Evolutionary conservation across 2,888 invertebrate species (phyloP).

Genomic region (Heliconius erato): DNA sequence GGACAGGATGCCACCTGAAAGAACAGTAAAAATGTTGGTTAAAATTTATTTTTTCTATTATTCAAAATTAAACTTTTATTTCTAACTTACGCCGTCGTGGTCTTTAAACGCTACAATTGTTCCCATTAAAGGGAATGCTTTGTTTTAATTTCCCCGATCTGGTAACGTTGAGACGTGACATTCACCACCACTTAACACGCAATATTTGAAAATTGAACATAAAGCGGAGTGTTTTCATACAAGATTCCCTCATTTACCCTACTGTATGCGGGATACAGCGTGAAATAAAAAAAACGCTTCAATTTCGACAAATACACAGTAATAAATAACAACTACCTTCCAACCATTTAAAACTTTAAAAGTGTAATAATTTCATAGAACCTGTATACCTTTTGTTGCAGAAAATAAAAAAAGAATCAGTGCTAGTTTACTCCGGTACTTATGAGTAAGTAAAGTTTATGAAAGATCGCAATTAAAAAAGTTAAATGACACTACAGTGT

Average conservation of each 20-base stretch:
- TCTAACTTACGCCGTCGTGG: too few relatives aligned
- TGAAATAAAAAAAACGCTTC: background rate
- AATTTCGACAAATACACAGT: slow-evolving; percentile 1
- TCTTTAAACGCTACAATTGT: too few relatives aligned
- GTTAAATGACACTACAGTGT: slow-evolving; percentile 8
- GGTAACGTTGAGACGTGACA: too few relatives aligned
- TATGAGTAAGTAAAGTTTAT: background rate
- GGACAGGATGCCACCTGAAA: slow-evolving; percentile 68
- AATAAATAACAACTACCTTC: slow-evolving; percentile 22
- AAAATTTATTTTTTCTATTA: background rate
- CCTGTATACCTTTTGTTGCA: slow-evolving; percentile 1
- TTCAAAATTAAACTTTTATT: too few relatives aligned
- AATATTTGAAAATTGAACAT: too few relatives aligned
- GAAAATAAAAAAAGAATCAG: background rate
- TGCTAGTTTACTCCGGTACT: slow-evolving; percentile 17
- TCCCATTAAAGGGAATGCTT: too few relatives aligned
- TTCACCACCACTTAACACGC: too few relatives aligned
- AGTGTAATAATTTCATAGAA: slow-evolving; percentile 22
- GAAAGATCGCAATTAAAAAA: slow-evolving; percentile 21
- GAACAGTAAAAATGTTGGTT: background rate
- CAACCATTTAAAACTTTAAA: slow-evolving; percentile 35
- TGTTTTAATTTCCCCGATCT: too few relatives aligned
- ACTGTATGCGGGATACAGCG: background rate
- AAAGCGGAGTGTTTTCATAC: too few relatives aligned
- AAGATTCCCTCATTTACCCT: too few relatives aligned